phyloP scores from a whole-genome alignment of 2,797 vertebrate genomes.

The Brotula barbata region DNA sequence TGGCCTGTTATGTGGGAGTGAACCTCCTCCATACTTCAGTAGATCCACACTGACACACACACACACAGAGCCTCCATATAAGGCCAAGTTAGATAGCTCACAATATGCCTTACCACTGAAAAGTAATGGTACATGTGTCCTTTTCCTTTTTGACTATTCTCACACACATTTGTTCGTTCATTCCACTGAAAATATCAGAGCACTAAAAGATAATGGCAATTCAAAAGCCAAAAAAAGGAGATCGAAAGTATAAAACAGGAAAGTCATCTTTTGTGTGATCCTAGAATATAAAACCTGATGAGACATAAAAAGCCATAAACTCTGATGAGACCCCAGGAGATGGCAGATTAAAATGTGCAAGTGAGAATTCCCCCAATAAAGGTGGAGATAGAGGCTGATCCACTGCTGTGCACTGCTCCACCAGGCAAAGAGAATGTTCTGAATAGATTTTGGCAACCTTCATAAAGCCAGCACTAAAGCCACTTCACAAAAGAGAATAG shows the following conservation, averaged over 20 bases:
- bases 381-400: constrained; percentile 53
- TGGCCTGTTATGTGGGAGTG: constrained; percentile 31
- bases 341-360: constrained; percentile 67
- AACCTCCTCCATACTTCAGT: constrained; percentile 36
- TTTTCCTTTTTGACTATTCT: constrained; percentile 1
- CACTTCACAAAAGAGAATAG: constrained; percentile 66
- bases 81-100: constrained; percentile 16
- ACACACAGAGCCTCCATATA: constrained; percentile 19
- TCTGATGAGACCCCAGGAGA: constrained; percentile 61
- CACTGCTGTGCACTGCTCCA: constrained; percentile 58
- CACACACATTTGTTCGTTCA: constrained; percentile 4
- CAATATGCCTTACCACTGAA: constrained; percentile 23
- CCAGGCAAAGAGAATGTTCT: constrained; percentile 61
- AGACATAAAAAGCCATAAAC: constrained; percentile 67
- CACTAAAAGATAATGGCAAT: constrained; percentile 7
- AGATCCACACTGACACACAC: constrained; percentile 9
- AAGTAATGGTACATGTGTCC: background rate
- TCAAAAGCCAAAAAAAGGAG: constrained; percentile 31
- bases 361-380: constrained; percentile 63
- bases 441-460: constrained; percentile 69
- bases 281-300: constrained; percentile 62
- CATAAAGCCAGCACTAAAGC: constrained; percentile 62
- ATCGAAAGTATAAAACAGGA: constrained; percentile 17
- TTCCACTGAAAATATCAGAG: constrained; percentile 16
- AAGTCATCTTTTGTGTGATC: constrained; percentile 51